These are phyloP conservation scores for Bambusicola thoracicus DNA, from an alignment of 2,113 vertebrate species.

Conservation along the genomic window DNA sequence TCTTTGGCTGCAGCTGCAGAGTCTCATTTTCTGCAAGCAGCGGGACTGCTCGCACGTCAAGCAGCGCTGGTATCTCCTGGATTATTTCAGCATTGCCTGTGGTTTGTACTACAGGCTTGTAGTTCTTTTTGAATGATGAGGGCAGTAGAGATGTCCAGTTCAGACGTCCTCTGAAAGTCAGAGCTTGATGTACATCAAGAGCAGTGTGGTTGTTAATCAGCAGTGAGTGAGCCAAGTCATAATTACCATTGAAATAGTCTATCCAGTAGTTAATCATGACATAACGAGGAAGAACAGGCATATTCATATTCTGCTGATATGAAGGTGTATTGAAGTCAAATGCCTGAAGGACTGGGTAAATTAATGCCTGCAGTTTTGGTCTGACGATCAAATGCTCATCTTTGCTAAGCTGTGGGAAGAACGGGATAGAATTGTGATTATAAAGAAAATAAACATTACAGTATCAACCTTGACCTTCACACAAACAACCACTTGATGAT, in stretches of 20 bases:
- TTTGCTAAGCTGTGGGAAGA: constrained; percentile 79
- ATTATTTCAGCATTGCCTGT: constrained; percentile 78
- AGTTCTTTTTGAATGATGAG: constrained; percentile 80
- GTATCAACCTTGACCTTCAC: fast-evolving
- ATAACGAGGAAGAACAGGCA: constrained; percentile 85
- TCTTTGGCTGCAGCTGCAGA: constrained; percentile 83
- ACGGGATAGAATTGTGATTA: not conserved
- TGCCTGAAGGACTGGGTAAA: constrained; percentile 93
- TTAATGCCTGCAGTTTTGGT: constrained; percentile 90
- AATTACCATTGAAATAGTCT: constrained; percentile 87
- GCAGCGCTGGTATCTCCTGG: constrained; percentile 80
- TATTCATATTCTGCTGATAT: constrained; percentile 90
- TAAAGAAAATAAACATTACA: not conserved
- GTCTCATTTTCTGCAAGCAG: constrained; percentile 84
- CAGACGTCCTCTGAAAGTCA: constrained; percentile 70
- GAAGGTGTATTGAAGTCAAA: constrained; percentile 95
- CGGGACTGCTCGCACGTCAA: constrained; percentile 85
- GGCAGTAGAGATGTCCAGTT: constrained; percentile 90
- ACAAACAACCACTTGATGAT: not conserved
- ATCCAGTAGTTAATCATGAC: constrained; percentile 92
- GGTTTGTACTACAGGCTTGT: constrained; percentile 77
- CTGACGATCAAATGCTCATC: constrained; percentile 73
- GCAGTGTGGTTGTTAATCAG: constrained; percentile 92
- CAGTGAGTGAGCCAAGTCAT: constrained; percentile 80
- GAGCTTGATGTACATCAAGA: constrained; percentile 78